A percentile compares a stretch with the other conserved stretches of the same genome.
Evolutionary conservation across 2,113 vertebrate genomes (phyloP).

Genomic region (Lethenteron reissneri): DNA sequence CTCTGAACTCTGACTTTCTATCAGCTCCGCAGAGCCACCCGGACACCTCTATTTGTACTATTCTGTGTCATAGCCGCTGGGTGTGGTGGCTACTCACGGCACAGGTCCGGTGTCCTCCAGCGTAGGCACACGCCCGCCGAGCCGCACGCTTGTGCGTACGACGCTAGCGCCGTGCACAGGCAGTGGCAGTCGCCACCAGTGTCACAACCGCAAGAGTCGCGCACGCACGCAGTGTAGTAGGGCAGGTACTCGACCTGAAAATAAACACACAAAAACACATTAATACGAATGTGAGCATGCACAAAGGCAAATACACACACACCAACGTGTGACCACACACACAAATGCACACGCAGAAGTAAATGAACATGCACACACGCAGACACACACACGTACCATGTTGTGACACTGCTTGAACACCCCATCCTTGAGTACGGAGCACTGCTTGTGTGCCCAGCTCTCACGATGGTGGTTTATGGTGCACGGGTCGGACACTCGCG

Average conservation of each 20-base stretch:
- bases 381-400: no score
- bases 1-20: no score
- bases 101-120: slow-evolving; percentile 61
- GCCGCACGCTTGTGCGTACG: slow-evolving; percentile 57
- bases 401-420: slow-evolving; percentile 32
- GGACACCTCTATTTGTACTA: slow-evolving; percentile 15
- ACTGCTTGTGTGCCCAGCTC: slow-evolving; percentile 40
- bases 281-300: no score
- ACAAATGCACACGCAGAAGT: no score
- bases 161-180: slow-evolving; percentile 64
- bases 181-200: slow-evolving; percentile 76
- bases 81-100: slow-evolving; percentile 32
- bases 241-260: slow-evolving; percentile 51
- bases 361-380: no score
- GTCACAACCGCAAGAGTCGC: slow-evolving; percentile 69
- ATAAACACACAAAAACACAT: background rate
- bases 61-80: no score
- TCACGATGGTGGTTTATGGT: slow-evolving; percentile 26
- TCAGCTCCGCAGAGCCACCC: no score
- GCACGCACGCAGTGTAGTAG: slow-evolving; percentile 59
- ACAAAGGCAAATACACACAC: no score
- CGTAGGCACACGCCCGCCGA: slow-evolving; percentile 37
- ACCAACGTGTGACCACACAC: no score
- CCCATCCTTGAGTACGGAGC: slow-evolving; percentile 33
- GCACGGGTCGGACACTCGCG: slow-evolving; percentile 21